These are phyloP conservation scores for Aphelenchoides besseyi DNA, from an alignment of 1,140 invertebrate species.

Conservation along the genomic window DNA sequence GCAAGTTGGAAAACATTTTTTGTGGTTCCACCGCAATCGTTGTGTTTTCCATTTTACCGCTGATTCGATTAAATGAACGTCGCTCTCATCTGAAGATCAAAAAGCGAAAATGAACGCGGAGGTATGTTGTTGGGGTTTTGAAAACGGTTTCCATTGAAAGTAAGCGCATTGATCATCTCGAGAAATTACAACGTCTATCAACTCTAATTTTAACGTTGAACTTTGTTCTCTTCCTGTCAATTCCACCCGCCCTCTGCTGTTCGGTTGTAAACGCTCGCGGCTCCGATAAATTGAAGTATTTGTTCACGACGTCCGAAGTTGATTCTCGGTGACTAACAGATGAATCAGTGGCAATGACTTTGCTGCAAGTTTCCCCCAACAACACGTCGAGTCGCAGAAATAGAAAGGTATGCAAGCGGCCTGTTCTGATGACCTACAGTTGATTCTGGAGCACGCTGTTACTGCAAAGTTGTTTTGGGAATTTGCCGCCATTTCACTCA, in stretches of 20 bases:
- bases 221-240: too few relatives aligned
- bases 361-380: background rate
- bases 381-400: background rate
- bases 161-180: too few relatives aligned
- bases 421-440: too few relatives aligned
- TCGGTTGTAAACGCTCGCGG: background rate
- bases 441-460: too few relatives aligned
- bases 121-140: background rate
- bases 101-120: background rate
- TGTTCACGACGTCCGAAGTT: too few relatives aligned
- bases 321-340: too few relatives aligned
- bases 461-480: too few relatives aligned
- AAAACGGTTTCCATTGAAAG: too few relatives aligned
- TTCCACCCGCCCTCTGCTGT: too few relatives aligned
- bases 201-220: background rate
- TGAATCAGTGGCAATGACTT: too few relatives aligned
- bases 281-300: background rate
- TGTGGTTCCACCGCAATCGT: background rate
- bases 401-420: background rate
- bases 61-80: conserved; percentile 9
- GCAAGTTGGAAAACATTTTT: conserved; percentile 1
- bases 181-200: background rate
- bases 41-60: background rate
- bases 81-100: background rate
- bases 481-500: too few relatives aligned